These are phyloP conservation scores for zebrafish (Danio rerio) DNA, from an alignment of 2,113 vertebrate species.

Conservation along the genomic window GRCz12tu NC_133185.1:36220001-36220500, in stretches of 20 bases:
- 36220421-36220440: too few species aligned
- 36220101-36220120: constrained; percentile 63
- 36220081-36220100: constrained; percentile 50
- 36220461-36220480: too few species aligned
- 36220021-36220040: constrained; percentile 76
- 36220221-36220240: background rate
- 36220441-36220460: too few species aligned
- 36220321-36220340: too few species aligned
- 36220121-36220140: constrained; percentile 57
- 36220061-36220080: constrained; percentile 37
- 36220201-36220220: constrained; percentile 40
- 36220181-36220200: constrained; percentile 58
- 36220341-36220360: too few species aligned
- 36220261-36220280: background rate
- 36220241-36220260: background rate
- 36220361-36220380: too few species aligned
- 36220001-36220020: constrained; percentile 74
- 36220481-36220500: too few species aligned
- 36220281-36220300: background rate
- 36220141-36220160: constrained; percentile 26
- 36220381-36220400: too few species aligned
- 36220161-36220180: constrained; percentile 56
- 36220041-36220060: constrained; percentile 39
- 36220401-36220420: too few species aligned
- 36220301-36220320: background rate